Evolutionary conservation across 2,888 invertebrate genomes (phyloP), one percentile per base, ranked within the genome.

Genomic region (Microplitis manilae): DNA sequence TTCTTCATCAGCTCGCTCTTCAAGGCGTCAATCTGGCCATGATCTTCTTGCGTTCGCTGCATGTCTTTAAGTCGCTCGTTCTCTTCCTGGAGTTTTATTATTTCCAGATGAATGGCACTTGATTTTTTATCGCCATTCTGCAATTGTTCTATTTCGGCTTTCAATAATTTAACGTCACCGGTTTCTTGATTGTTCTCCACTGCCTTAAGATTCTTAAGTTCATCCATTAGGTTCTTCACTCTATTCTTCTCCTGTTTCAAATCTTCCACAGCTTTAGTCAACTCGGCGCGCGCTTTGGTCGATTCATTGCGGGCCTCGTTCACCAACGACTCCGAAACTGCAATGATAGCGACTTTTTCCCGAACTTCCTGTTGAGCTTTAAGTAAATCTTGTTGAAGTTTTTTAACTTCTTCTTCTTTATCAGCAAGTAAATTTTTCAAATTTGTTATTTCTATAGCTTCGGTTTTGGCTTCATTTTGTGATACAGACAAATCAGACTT

Each of bases 61-160:
- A 84, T 64, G 73, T 81, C 87, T 64, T 91, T 90, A 78, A 92
- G 90, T 84, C 91, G 91, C 69, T 92, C 92, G 9, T 91, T 87
- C 73, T 92, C 92, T 41, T 92, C 92, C 76, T 91, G 91, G 15
- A 92, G 83, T 81, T 91, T 91, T 20, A 92, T 91, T 50, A 89
- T 81, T 72, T 85, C 82, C 39, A 87, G 77, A 38, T 88, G 85
- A 41, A 79, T 75, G 0, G 86, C 87, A 61, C 67, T 80, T 0
- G 78, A 77, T 65, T 82, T 82, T 65, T 82, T 82, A 39, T 83
- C 83, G n/a, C 76, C 82, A 20, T 76, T 82, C 61, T 85, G 84
- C 40, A 86, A 64, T 75, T 82, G 82, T 50, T 83, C 83, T 59
- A 83, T 50, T 64, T 85, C 85, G n/a, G 71, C 67, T n/a, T 83